These are phyloP conservation scores for Congeria kusceri DNA, from an alignment of 2,888 invertebrate genomes.

Conservation along the genomic window DNA sequence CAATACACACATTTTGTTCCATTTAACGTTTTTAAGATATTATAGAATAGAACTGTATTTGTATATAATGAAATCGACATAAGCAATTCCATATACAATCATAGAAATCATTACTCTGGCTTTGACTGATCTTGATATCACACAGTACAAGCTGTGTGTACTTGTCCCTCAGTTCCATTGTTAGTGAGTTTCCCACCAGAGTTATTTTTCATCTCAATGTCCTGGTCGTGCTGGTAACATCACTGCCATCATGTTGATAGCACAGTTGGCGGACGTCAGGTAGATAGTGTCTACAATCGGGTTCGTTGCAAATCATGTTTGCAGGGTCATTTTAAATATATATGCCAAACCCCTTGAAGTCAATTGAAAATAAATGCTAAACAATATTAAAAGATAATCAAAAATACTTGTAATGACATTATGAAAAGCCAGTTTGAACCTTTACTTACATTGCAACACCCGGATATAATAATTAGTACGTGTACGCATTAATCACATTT, in stretches of 20 bases:
- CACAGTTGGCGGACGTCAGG: not conserved
- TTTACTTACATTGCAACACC: too few species aligned
- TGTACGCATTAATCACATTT: not conserved
- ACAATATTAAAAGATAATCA: too few species aligned
- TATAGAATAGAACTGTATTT: too few species aligned
- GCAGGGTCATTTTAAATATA: constrained; percentile 11
- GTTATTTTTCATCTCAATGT: not conserved
- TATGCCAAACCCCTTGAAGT: constrained; percentile 14
- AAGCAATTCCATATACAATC: too few species aligned
- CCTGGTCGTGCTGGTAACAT: not conserved
- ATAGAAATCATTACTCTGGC: not conserved
- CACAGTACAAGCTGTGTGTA: constrained; percentile 23
- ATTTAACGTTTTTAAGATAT: too few species aligned
- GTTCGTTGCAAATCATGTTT: not conserved
- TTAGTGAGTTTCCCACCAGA: constrained; percentile 13
- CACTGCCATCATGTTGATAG: not conserved
- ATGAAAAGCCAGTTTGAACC: too few species aligned
- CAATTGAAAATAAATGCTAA: not conserved
- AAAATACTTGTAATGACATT: too few species aligned
- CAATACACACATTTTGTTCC: too few species aligned
- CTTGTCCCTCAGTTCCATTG: constrained; percentile 2
- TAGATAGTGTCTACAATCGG: not conserved
- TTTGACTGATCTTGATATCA: constrained; percentile 18
- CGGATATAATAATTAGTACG: too few species aligned
- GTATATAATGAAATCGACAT: too few species aligned